These are phyloP conservation scores for Scaptomyza montana DNA, from an alignment of 1,140 invertebrate genomes.

Conservation along the genomic window DNA sequence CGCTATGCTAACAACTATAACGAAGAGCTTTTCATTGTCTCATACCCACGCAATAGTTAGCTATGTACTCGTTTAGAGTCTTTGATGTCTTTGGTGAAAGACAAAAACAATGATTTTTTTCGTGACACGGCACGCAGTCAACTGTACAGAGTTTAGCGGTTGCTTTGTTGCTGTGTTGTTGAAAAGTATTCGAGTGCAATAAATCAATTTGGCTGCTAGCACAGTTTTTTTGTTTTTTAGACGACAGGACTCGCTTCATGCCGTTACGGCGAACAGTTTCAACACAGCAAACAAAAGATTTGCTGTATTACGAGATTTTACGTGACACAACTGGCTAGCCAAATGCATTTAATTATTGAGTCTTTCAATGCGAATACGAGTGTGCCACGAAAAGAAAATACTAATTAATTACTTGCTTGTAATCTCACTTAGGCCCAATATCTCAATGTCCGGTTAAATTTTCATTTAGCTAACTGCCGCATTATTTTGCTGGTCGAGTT, in stretches of 20 bases:
- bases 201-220: conserved; percentile 38
- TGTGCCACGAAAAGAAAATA: conserved; percentile 15
- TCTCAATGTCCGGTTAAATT: too few relatives aligned
- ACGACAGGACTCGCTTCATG: conserved; percentile 11
- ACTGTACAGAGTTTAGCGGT: background rate
- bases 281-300: background rate
- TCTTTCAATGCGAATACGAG: background rate
- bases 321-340: background rate
- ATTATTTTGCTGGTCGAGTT: too few relatives aligned
- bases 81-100: too few relatives aligned
- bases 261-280: conserved; percentile 17
- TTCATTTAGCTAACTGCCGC: too few relatives aligned
- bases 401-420: conserved; percentile 6
- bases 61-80: too few relatives aligned
- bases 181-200: conserved; percentile 41
- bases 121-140: conserved; percentile 2
- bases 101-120: background rate
- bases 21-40: too few relatives aligned
- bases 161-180: conserved; percentile 23
- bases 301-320: background rate
- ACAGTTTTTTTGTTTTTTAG: background rate
- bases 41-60: too few relatives aligned
- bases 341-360: conserved; percentile 27
- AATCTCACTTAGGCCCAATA: too few relatives aligned
- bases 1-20: too few relatives aligned